Evolutionary conservation across 1,140 invertebrate genomes (phyloP).

Genomic region (Mactra quadrangularis): DNA sequence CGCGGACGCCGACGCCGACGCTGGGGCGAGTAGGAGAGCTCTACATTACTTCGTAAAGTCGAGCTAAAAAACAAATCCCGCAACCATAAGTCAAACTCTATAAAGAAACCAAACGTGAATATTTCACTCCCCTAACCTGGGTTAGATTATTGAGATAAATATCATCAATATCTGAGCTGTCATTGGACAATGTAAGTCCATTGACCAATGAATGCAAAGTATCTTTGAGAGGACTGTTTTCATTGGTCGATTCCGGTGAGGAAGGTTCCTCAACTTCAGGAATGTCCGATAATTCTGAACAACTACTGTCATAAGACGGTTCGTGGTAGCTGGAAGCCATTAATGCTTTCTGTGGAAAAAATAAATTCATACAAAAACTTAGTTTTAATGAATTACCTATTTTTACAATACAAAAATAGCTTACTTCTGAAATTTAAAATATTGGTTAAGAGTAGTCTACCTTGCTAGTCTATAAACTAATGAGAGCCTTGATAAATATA

Average conservation of each 20-base stretch:
- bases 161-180: slow-evolving; percentile 60
- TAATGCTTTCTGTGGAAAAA: slow-evolving; percentile 31
- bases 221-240: slow-evolving; percentile 67
- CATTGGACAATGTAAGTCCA: slow-evolving; percentile 64
- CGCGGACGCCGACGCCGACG: too few relatives aligned
- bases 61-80: slow-evolving; percentile 2
- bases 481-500: slow-evolving; percentile 6
- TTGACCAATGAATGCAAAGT: slow-evolving; percentile 62
- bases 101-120: slow-evolving; percentile 39
- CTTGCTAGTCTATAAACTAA: too few relatives aligned
- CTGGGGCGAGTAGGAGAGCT: too few relatives aligned
- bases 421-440: too few relatives aligned
- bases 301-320: slow-evolving; percentile 84
- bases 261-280: slow-evolving; percentile 83
- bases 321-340: slow-evolving; percentile 49
- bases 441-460: too few relatives aligned
- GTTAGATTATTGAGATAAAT: slow-evolving; percentile 59
- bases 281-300: slow-evolving; percentile 85
- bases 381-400: too few relatives aligned
- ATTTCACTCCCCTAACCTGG: slow-evolving; percentile 41
- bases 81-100: slow-evolving; percentile 41
- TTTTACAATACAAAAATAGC: too few relatives aligned
- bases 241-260: slow-evolving; percentile 72
- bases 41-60: too few relatives aligned
- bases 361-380: too few relatives aligned